Evolutionary conservation across 2,888 invertebrate genomes (phyloP), one percentile per base, ranked within the genome.

Genomic region (Xanthorhoe designata): DNA sequence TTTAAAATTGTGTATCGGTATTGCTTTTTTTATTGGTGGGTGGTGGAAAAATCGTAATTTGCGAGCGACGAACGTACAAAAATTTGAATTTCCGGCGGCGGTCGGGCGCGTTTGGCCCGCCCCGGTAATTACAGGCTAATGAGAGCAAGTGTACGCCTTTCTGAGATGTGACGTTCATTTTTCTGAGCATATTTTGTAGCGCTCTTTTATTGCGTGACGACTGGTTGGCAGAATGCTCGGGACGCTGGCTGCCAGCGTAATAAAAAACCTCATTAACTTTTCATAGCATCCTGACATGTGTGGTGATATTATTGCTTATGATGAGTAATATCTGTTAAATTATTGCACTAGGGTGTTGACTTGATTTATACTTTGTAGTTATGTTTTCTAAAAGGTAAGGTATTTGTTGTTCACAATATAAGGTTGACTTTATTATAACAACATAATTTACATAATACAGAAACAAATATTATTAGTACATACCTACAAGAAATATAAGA

Each of bases 111-210:
- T 60, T 70, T 71, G 68, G 72, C 73, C 75, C 72, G 75, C 80
- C 76, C 74, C 74, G 66, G 90, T 92, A 92, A 92, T 93, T 93
- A 92, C 88, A 85, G 85, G 82, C 87, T 91, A 92, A 93, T 91
- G 91, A 91, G 91, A 86, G 83, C 87, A 79, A 82, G 82, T 81
- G 82, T 84, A 79, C 83, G 77, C 78, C 74, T 77, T 69, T 74
- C 73, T 64, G 57, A 66, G 64, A 70, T 79, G 84, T 74, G 81
- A 78, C 83, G 79, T 75, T 78, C 82, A 81, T 80, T 82, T 86
- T 81, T 65, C 78, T 66, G 76, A 77, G 77, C 78, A 75, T 82
- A 83, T 86, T 88, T 82, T 83, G 83, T 83, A 79, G 73, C 75
- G 76, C 78, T 75, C 78, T 83, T 86, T 89, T 86, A 87, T 88